Conservation (phyloP, 1,140 invertebrate species). For the Neotoxoptera formosana region DNA sequence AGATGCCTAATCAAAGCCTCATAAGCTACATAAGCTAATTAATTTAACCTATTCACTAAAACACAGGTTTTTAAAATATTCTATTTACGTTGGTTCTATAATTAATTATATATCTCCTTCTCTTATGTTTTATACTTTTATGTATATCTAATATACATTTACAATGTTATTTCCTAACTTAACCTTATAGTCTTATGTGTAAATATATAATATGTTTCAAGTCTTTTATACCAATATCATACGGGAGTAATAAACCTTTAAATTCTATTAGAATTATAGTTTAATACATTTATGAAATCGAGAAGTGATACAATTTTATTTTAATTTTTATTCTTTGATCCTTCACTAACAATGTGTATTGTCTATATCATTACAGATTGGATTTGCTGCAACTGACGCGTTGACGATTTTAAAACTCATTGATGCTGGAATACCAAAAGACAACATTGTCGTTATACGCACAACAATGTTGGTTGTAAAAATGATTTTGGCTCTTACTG, state of each 20-base stretch:
- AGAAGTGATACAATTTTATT: neutral
- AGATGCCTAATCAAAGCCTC: neutral
- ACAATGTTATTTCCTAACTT: too few relatives aligned
- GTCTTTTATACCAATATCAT: neutral
- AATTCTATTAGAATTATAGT: neutral
- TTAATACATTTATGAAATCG: neutral
- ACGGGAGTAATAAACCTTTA: neutral
- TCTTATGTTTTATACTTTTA: too few relatives aligned
- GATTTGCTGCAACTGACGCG: constrained; percentile 92
- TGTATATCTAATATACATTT: too few relatives aligned
- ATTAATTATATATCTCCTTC: neutral
- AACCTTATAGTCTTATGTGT: neutral
- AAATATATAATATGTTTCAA: neutral
- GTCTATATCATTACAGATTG: constrained; percentile 72
- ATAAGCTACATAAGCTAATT: too few relatives aligned
- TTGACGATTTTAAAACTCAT: constrained; percentile 95
- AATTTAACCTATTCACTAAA: too few relatives aligned
- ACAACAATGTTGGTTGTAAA: constrained; percentile 94
- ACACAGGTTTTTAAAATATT: too few relatives aligned
- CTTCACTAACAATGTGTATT: constrained; percentile 59
- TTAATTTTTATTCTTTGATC: neutral
- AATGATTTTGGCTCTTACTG: constrained; percentile 88
- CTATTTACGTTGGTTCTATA: neutral
- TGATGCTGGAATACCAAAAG: constrained; percentile 94
- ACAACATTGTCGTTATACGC: constrained; percentile 89